Conservation (phyloP, 2,888 invertebrate species). For the Oxyteleia sp. region DNA sequence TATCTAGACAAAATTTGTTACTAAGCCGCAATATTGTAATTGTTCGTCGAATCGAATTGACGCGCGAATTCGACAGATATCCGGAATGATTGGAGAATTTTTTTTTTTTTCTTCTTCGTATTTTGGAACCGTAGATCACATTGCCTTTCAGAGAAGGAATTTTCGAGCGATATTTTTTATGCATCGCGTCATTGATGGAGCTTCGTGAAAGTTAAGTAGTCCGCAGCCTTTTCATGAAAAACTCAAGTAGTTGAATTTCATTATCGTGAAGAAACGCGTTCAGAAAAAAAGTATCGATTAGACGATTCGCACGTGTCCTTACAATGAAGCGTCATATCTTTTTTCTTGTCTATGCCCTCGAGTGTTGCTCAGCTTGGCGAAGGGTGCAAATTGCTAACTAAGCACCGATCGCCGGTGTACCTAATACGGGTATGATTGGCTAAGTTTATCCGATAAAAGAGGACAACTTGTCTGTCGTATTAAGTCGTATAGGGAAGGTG, state of each 20-base stretch:
- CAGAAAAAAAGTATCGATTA: conserved; percentile 69
- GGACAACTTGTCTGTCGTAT: conserved; percentile 13
- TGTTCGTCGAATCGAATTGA: neutral
- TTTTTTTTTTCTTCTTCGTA: no score
- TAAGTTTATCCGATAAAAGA: conserved; percentile 45
- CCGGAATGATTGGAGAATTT: neutral
- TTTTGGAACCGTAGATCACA: conserved; percentile 7
- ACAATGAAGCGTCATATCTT: conserved; percentile 83
- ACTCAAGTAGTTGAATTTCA: conserved; percentile 67
- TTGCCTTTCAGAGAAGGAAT: conserved; percentile 12
- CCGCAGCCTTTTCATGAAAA: conserved; percentile 63
- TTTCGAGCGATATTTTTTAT: conserved; percentile 36
- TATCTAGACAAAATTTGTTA: no score
- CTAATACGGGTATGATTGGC: conserved; percentile 58
- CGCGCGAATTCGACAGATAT: neutral
- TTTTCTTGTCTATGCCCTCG: conserved; percentile 76
- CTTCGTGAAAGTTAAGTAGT: conserved; percentile 54
- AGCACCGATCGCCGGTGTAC: conserved; percentile 73
- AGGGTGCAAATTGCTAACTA: conserved; percentile 81
- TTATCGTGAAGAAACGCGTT: conserved; percentile 54
- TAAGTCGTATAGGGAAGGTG: conserved; percentile 8
- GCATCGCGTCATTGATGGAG: conserved; percentile 33
- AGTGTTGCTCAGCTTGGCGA: conserved; percentile 76
- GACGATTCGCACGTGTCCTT: conserved; percentile 81
- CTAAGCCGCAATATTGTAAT: neutral